Evolutionary conservation across 2,113 vertebrate genomes (phyloP).

Genomic region (Noctilio leporinus): DNA sequence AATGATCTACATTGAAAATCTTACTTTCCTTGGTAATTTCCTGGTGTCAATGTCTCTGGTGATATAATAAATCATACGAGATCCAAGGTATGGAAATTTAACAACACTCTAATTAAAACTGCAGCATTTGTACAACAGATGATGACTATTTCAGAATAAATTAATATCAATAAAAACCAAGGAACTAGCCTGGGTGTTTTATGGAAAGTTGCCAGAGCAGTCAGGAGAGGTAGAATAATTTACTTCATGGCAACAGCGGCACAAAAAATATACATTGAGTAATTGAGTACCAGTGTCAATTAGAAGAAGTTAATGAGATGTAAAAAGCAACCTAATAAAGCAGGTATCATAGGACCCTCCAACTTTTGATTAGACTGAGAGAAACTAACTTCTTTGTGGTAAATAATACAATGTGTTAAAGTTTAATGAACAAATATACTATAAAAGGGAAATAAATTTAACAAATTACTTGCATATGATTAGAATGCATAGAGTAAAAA

Average conservation of each 20-base stretch:
- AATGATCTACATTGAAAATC: constrained; percentile 74
- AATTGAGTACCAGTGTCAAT: constrained; percentile 74
- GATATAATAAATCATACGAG: constrained; percentile 72
- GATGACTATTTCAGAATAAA: constrained; percentile 81
- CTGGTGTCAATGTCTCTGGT: constrained; percentile 71
- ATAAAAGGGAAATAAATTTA: constrained; percentile 64
- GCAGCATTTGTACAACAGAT: constrained; percentile 77
- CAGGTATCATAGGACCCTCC: constrained; percentile 67
- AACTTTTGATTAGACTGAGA: constrained; percentile 73
- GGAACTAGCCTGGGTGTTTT: constrained; percentile 74
- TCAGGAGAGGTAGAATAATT: constrained; percentile 75
- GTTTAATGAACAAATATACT: constrained; percentile 70
- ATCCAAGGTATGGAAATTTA: constrained; percentile 80
- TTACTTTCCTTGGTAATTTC: constrained; percentile 71
- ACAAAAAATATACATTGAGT: constrained; percentile 73
- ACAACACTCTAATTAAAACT: constrained; percentile 79
- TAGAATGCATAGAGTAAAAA: constrained; percentile 30
- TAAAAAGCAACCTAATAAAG: constrained; percentile 74
- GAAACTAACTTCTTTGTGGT: constrained; percentile 65
- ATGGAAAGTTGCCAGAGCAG: constrained; percentile 75
- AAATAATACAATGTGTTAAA: constrained; percentile 66
- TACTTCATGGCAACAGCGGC: constrained; percentile 55
- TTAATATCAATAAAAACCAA: constrained; percentile 80
- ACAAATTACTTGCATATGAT: constrained; percentile 66
- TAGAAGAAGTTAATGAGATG: constrained; percentile 78